Evolutionary conservation across 2,888 invertebrate genomes (phyloP).

Genomic region (Leptinotarsa rubiginosa): DNA sequence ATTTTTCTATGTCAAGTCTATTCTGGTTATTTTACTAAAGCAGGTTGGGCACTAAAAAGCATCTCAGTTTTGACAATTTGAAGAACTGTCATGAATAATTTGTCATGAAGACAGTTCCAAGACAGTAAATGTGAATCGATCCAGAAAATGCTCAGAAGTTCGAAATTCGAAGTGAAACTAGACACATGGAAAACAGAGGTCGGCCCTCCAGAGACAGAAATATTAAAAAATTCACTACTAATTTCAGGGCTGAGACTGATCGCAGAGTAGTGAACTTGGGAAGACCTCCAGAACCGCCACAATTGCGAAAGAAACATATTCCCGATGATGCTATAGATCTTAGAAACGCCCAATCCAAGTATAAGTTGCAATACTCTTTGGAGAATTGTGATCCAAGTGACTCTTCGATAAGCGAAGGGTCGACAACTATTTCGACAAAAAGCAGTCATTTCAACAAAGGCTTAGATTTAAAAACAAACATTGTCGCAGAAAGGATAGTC

Average conservation of each 20-base stretch:
- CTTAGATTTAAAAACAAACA: slow-evolving; percentile 13
- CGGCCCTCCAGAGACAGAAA: not conserved
- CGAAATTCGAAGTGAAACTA: slow-evolving; percentile 16
- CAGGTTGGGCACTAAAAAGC: not conserved
- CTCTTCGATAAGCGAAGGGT: not conserved
- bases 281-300: not conserved
- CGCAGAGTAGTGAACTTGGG: not conserved
- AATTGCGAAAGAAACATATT: not conserved
- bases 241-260: not conserved
- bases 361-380: not conserved
- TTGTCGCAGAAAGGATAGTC: slow-evolving; percentile 28
- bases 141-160: not conserved
- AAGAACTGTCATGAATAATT: not conserved
- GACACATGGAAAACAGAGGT: not conserved
- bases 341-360: slow-evolving; percentile 6
- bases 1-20: too few relatives aligned
- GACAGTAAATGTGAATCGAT: slow-evolving; percentile 9
- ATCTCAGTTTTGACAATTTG: not conserved
- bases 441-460: not conserved
- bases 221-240: not conserved
- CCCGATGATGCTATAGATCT: slow-evolving; percentile 4
- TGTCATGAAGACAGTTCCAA: slow-evolving; percentile 15
- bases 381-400: not conserved
- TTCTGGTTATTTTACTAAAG: too few relatives aligned
- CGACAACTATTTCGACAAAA: not conserved